A percentile compares a stretch with the other conserved stretches of the same genome.
phyloP scores from a whole-genome alignment of 2,797 vertebrate genomes.

The Ctenopoma multispine region DNA sequence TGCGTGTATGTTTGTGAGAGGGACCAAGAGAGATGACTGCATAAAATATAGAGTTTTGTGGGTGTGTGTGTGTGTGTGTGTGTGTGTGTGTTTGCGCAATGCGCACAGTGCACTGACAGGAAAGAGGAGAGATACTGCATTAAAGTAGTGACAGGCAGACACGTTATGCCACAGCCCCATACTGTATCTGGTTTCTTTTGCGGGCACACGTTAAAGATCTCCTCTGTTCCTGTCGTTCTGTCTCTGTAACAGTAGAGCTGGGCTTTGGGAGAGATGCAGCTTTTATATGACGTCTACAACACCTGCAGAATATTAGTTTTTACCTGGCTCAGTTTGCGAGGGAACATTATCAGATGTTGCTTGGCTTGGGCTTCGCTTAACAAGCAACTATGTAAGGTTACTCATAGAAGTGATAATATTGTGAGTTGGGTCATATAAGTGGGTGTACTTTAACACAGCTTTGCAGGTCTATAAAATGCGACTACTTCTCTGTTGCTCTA shows the following conservation, averaged over 20 bases:
- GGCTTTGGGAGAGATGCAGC: constrained; percentile 38
- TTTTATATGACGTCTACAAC: constrained; percentile 54
- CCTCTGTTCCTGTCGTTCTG: constrained; percentile 15
- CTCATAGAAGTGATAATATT: neutral
- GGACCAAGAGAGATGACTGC: constrained; percentile 38
- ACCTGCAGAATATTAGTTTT: constrained; percentile 57
- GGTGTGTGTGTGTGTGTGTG: constrained; percentile 9
- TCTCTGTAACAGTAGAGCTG: constrained; percentile 41
- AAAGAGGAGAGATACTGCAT: constrained; percentile 36
- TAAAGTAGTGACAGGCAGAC: constrained; percentile 40
- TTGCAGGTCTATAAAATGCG: constrained; percentile 1
- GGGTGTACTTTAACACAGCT: constrained; percentile 3
- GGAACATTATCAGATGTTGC: constrained; percentile 19
- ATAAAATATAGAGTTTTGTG: constrained; percentile 57
- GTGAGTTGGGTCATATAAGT: neutral
- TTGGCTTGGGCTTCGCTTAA: constrained; percentile 8
- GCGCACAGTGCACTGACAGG: constrained; percentile 18
- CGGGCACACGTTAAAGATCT: constrained; percentile 44
- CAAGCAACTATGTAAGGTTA: constrained; percentile 14
- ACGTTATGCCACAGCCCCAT: constrained; percentile 25
- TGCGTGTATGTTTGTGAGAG: constrained; percentile 16
- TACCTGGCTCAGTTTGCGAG: constrained; percentile 41
- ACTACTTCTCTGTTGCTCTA: neutral
- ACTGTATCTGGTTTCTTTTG: constrained; percentile 61
- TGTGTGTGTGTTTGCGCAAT: constrained; percentile 7